Evolutionary conservation across 2,888 invertebrate species (phyloP).

Genomic region (Baccha elongata): DNA sequence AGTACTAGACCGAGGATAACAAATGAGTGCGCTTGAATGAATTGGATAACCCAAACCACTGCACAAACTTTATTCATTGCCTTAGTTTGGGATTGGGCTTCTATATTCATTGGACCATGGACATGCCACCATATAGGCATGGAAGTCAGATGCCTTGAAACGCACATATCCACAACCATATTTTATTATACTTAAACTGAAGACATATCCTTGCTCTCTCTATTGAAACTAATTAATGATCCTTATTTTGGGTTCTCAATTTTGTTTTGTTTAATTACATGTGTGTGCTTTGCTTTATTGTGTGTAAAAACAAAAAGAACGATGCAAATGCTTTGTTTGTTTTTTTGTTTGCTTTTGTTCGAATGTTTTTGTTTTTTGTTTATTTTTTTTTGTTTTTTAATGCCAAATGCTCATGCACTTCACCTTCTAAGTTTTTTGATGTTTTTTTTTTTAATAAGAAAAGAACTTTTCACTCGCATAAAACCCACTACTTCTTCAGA

Average conservation of each 20-base stretch:
- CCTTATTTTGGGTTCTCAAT: slow-evolving; percentile 7
- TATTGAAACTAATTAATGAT: slow-evolving; percentile 32
- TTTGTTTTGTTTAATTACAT: slow-evolving; percentile 6
- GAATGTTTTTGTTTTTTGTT: slow-evolving; percentile 21
- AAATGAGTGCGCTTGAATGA: slow-evolving; percentile 48
- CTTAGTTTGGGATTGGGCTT: neutral
- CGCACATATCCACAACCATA: neutral
- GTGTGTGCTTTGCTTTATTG: slow-evolving; percentile 16
- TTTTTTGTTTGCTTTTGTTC: slow-evolving; percentile 3
- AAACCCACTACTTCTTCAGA: slow-evolving; percentile 43
- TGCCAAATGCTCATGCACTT: slow-evolving; percentile 40
- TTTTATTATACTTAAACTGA: neutral
- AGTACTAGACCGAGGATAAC: slow-evolving; percentile 19
- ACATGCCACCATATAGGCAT: neutral
- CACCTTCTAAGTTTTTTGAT: too few relatives aligned
- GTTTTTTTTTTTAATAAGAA: slow-evolving; percentile 27
- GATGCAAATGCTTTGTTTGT: neutral
- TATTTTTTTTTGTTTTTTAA: slow-evolving; percentile 19
- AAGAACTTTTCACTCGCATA: slow-evolving; percentile 46
- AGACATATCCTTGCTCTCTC: slow-evolving; percentile 22
- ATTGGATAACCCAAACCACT: slow-evolving; percentile 32
- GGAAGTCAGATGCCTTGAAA: slow-evolving; percentile 4
- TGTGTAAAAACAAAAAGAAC: neutral
- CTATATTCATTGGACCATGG: slow-evolving; percentile 8
- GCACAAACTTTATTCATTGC: slow-evolving; percentile 31